Percentiles rank a stretch among this genome's conserved stretches.
These are phyloP conservation scores for Punctoribates punctum DNA, from an alignment of 2,888 invertebrate genomes.

Conservation along the genomic window DNA sequence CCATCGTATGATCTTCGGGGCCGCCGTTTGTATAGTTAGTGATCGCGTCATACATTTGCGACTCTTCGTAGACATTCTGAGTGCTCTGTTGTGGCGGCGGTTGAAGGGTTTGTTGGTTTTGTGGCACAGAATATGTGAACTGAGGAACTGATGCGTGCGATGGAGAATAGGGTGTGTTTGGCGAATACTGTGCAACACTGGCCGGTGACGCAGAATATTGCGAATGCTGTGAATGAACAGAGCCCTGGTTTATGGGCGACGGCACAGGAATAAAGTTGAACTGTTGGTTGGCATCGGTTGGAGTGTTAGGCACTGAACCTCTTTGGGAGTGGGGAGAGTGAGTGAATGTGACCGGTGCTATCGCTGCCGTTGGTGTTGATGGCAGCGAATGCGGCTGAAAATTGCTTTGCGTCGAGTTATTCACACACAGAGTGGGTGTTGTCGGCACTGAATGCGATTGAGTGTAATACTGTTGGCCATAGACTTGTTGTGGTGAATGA, in stretches of 20 bases:
- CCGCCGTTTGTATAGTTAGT: conserved; percentile 17
- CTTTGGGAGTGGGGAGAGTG: background rate
- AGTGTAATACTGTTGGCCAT: conserved; percentile 22
- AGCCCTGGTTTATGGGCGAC: conserved; percentile 31
- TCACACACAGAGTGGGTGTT: conserved; percentile 41
- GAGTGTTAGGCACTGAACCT: background rate
- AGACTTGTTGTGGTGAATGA: conserved; percentile 23
- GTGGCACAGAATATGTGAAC: conserved; percentile 31
- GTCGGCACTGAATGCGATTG: conserved; percentile 44
- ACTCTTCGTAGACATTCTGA: conserved; percentile 5
- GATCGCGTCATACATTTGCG: conserved; percentile 33
- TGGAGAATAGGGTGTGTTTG: conserved; percentile 25
- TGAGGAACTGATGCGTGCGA: conserved; percentile 20
- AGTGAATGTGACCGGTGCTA: background rate
- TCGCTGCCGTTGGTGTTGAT: conserved; percentile 28
- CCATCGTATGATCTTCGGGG: background rate
- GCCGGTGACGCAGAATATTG: conserved; percentile 28
- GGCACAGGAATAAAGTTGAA: conserved; percentile 23
- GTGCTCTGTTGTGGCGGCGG: conserved; percentile 18
- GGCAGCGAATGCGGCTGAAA: conserved; percentile 39
- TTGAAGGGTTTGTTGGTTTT: conserved; percentile 36
- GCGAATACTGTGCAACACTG: conserved; percentile 26
- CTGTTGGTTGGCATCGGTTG: conserved; percentile 39
- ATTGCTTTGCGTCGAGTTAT: background rate
- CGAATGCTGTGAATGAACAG: conserved; percentile 30